Evolutionary conservation across 2,113 vertebrate species (phyloP).

Genomic region (Oriolus oriolus): DNA sequence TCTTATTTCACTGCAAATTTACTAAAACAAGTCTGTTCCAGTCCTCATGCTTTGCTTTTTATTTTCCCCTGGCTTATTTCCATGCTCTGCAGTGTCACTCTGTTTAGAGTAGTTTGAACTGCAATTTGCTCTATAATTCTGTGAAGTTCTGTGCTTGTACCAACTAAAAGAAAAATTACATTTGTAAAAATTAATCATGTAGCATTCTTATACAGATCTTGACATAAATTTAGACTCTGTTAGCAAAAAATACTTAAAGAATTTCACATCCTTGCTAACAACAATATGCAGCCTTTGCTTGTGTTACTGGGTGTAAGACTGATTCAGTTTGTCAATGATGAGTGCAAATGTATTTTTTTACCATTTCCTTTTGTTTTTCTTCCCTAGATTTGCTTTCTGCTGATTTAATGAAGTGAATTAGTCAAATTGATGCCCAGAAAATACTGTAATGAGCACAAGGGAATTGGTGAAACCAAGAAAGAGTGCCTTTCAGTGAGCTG

Average conservation of each 20-base stretch:
- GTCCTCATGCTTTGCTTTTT: background rate
- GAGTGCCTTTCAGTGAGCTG: background rate
- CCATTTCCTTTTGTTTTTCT: accelerated
- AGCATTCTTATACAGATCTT: background rate
- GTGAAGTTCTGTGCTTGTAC: background rate
- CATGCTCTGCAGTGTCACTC: background rate
- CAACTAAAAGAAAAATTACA: background rate
- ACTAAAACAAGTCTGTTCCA: background rate
- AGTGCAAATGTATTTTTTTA: background rate
- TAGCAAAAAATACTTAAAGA: background rate
- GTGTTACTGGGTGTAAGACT: accelerated
- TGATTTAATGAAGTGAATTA: background rate
- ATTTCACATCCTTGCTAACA: background rate
- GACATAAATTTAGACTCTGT: background rate
- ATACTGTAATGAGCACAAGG: background rate
- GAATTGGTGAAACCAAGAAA: background rate
- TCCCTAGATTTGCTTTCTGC: background rate
- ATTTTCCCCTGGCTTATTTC: background rate
- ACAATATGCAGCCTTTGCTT: background rate
- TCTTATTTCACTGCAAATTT: background rate
- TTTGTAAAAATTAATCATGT: background rate
- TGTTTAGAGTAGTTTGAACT: background rate
- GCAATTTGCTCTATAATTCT: background rate
- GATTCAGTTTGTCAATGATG: background rate
- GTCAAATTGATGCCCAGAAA: background rate